Evolutionary conservation across 2,797 vertebrate genomes (phyloP).

Genomic region (Myotis myotis): DNA sequence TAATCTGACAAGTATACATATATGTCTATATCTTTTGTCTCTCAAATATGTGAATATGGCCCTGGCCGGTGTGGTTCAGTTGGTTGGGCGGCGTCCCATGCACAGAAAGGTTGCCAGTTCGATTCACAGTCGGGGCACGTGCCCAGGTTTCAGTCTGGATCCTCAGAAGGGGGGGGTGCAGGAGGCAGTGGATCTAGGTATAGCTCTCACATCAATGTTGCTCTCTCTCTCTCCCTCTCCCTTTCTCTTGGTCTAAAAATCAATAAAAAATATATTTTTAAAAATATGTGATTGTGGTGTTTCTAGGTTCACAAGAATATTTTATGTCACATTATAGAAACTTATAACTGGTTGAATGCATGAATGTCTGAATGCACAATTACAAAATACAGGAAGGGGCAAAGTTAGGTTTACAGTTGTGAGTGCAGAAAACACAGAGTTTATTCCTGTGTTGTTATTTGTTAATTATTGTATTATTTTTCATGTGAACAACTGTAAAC

Average conservation of each 20-base stretch:
- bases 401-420: neutral
- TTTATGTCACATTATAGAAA: neutral
- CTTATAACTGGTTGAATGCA: neutral
- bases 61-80: too few species aligned
- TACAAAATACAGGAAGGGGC: neutral
- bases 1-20: neutral
- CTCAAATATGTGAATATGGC: neutral
- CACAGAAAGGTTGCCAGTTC: too few species aligned
- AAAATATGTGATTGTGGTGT: neutral
- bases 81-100: too few species aligned
- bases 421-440: neutral
- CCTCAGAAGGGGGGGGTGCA: too few species aligned
- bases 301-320: neutral
- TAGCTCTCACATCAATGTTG: too few species aligned
- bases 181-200: too few species aligned
- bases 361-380: neutral
- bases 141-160: too few species aligned
- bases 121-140: too few species aligned
- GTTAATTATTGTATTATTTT: neutral
- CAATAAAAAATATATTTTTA: too few species aligned
- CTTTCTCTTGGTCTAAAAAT: too few species aligned
- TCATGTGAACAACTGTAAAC: neutral
- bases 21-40: neutral
- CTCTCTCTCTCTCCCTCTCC: too few species aligned
- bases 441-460: neutral